These are phyloP conservation scores for Epinotia brunnichana DNA, from an alignment of 2,888 invertebrate species.

Conservation along the genomic window DNA sequence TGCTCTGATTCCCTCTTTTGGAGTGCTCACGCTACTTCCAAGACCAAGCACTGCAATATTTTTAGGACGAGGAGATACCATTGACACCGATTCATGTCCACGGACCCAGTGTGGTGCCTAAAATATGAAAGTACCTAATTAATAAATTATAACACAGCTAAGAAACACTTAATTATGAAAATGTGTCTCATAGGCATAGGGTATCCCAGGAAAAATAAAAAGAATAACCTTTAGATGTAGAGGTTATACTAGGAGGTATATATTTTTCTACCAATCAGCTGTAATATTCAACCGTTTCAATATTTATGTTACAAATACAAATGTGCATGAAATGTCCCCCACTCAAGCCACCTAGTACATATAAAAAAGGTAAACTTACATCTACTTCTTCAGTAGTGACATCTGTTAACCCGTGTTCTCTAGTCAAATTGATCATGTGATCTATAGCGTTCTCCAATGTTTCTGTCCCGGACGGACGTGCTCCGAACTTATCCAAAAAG, in stretches of 20 bases:
- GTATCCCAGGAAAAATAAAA: too few relatives aligned
- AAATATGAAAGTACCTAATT: conserved; percentile 45
- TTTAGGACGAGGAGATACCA: conserved; percentile 85
- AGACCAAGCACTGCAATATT: conserved; percentile 87
- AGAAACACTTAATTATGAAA: too few relatives aligned
- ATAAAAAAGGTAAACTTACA: conserved; percentile 54
- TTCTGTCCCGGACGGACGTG: conserved; percentile 84
- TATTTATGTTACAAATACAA: too few relatives aligned
- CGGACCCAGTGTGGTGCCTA: conserved; percentile 80
- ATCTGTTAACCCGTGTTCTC: conserved; percentile 66
- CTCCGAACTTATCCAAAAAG: conserved; percentile 83
- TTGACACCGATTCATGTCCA: conserved; percentile 85
- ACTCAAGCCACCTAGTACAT: not conserved
- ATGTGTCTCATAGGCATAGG: too few relatives aligned
- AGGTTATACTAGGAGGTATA: too few relatives aligned
- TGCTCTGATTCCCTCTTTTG: conserved; percentile 86
- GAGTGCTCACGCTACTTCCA: conserved; percentile 87
- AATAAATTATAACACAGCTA: too few relatives aligned
- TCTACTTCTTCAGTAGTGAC: conserved; percentile 87
- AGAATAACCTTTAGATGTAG: too few relatives aligned
- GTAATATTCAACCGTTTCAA: too few relatives aligned
- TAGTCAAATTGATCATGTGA: conserved; percentile 79
- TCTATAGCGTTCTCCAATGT: conserved; percentile 86
- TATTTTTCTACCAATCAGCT: too few relatives aligned
- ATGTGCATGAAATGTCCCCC: not conserved